These are phyloP conservation scores for Otis tarda DNA, from an alignment of 2,113 vertebrate genomes.

Conservation along the genomic window DNA sequence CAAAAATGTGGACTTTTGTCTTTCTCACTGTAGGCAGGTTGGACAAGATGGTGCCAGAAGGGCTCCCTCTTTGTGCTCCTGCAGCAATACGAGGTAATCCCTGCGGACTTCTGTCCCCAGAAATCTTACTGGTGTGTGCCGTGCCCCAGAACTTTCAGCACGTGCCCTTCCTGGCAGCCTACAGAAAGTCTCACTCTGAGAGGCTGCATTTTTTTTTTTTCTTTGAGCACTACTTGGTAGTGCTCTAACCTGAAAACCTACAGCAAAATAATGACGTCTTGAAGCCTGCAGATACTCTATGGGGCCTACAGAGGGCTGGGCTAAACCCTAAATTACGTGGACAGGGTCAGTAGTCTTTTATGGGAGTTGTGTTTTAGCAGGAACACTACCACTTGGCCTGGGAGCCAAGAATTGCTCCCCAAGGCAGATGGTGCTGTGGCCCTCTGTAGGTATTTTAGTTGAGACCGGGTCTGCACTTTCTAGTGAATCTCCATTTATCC, in stretches of 20 bases:
- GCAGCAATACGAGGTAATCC: neutral
- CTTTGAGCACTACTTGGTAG: too few relatives aligned
- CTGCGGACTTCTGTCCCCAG: accelerated
- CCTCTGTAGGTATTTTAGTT: neutral
- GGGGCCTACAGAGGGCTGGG: neutral
- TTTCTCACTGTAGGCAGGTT: neutral
- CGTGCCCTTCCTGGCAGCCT: neutral
- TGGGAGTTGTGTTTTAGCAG: neutral
- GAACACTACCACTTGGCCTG: neutral
- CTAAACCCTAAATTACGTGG: neutral
- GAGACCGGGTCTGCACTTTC: neutral
- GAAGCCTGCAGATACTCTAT: neutral
- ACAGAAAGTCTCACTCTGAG: neutral
- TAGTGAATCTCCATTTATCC: neutral
- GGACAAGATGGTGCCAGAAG: neutral
- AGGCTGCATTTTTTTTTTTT: neutral
- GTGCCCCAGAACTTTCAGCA: neutral
- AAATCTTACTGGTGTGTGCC: accelerated
- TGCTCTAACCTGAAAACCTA: neutral
- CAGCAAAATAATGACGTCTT: neutral
- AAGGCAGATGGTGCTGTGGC: neutral
- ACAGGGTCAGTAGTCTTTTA: neutral
- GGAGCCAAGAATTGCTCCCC: neutral
- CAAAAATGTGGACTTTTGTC: neutral
- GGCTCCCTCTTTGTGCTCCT: neutral